Conservation (phyloP, 2,113 vertebrate species). For the Xerus inauris region DNA sequence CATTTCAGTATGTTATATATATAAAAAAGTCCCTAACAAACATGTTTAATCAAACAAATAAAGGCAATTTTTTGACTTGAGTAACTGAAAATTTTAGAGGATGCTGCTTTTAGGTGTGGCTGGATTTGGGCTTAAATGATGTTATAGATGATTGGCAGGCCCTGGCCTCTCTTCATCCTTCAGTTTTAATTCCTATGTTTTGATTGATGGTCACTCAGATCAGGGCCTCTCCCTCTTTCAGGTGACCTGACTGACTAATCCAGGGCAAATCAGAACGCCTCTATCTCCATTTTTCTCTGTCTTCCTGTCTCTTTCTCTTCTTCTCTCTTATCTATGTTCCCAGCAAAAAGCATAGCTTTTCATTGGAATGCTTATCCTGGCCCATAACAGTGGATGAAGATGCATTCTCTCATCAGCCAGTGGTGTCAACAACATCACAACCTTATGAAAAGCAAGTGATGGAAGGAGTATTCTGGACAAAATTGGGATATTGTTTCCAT, state of each 20-base stretch:
- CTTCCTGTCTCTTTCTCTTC: neutral
- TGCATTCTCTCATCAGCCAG: neutral
- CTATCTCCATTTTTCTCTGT: neutral
- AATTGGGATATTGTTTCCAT: neutral
- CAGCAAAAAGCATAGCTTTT: neutral
- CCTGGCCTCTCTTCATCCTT: neutral
- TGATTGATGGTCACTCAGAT: neutral
- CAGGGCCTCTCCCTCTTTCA: neutral
- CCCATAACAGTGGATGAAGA: neutral
- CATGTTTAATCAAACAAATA: neutral
- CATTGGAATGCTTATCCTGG: neutral
- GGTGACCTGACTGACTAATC: neutral
- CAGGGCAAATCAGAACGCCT: neutral
- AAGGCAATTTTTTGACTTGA: neutral
- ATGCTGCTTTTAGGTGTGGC: neutral
- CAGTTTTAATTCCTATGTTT: neutral
- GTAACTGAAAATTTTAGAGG: neutral
- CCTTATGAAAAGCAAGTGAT: neutral
- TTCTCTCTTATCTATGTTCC: neutral
- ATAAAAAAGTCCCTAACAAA: neutral
- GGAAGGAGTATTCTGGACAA: neutral
- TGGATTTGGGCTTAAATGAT: neutral
- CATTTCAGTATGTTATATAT: neutral
- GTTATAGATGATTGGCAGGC: neutral
- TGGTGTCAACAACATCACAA: neutral